Evolutionary conservation across 2,888 invertebrate species (phyloP), one percentile per base, ranked within the genome.

Genomic region (Salticus scenicus): DNA sequence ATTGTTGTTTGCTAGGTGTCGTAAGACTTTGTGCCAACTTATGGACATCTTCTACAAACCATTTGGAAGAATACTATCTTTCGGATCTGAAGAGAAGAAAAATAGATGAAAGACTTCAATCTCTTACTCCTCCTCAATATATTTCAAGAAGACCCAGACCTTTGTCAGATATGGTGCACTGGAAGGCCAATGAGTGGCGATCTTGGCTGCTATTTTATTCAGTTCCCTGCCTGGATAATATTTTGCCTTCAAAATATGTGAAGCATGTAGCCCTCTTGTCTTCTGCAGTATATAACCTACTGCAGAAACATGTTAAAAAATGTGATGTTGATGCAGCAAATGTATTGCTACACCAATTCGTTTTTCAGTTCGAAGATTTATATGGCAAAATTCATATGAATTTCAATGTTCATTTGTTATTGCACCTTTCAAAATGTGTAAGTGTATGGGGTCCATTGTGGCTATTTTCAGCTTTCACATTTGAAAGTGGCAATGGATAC

Each of bases 171-270:
- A 64, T n/a, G 27, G 27, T 20, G 27, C 64, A 64, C 10, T 64
- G 64, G 64, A n/a, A 64, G 64, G 64, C 64, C n/a, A 64, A 64
- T 64, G 64, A 64, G n/a, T 64, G 64, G 64, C 64, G 64, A n/a
- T 64, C 64, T 64, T 64, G 64, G 64, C 64, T 64, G n/a, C n/a
- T 64, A n/a, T 64, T 64, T n/a, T 64, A 64, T n/a, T 64, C 64
- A 8, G 10, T 24, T 64, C 20, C 27, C n/a, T 10, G n/a, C 27
- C 20, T 64, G 20, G 27, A 64, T 20, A n/a, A n/a, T 20, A n/a
- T 20, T 64, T 24, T 24, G 27, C 64, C 64, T 64, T n/a, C 10
- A 64, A 64, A 64, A 64, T 64, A 64, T 64, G n/a, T 64, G 8
- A 64, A 64, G 20, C 64, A 64, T 24, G 14, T 42, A 14, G 42